phyloP scores from a whole-genome alignment of 2,113 vertebrate genomes.

The Prunella himalayana region DNA sequence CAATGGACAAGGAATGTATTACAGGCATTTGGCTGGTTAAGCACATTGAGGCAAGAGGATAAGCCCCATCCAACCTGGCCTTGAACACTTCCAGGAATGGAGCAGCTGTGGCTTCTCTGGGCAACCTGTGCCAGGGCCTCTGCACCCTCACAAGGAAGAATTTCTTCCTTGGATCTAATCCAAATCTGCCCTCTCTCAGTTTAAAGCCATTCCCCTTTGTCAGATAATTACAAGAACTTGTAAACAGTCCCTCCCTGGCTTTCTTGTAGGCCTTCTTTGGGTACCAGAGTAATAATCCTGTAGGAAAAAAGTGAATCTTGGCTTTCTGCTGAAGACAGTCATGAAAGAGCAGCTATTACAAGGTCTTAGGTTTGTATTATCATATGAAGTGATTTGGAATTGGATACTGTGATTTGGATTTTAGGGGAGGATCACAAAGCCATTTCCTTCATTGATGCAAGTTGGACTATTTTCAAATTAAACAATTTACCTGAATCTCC shows the following conservation, averaged over 20 bases:
- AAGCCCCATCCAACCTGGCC: neutral
- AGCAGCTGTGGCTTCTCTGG: neutral
- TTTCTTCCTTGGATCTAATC: neutral
- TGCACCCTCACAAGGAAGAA: neutral
- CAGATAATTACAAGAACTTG: neutral
- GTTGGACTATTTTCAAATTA: neutral
- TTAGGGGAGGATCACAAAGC: neutral
- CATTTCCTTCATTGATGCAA: neutral
- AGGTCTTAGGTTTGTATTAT: neutral
- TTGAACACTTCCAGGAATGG: neutral
- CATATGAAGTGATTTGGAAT: neutral
- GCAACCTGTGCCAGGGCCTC: neutral
- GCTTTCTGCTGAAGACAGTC: neutral
- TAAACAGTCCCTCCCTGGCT: neutral
- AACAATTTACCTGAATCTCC: neutral
- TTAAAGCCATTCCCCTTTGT: neutral
- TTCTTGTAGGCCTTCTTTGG: neutral
- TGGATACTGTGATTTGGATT: neutral
- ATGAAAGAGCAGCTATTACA: neutral
- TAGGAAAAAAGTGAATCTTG: neutral
- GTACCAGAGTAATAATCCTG: neutral
- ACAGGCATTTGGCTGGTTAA: neutral
- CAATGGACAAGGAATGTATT: accelerated
- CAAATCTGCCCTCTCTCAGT: neutral
- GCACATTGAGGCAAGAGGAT: neutral